Evolutionary conservation across 1,140 invertebrate genomes (phyloP).

Genomic region (Procambarus clarkii): DNA sequence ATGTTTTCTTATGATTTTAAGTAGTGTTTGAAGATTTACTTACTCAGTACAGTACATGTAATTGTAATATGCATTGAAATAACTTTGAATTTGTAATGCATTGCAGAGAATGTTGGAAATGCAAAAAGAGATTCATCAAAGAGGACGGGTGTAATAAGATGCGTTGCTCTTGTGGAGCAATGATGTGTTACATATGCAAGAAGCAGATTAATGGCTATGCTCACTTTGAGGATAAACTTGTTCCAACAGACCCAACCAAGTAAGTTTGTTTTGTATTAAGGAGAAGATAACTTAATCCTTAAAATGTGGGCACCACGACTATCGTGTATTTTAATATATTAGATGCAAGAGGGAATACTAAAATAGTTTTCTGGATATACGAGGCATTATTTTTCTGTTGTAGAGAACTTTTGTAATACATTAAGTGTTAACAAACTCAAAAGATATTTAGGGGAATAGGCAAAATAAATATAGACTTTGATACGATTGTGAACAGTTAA

Average conservation of each 20-base stretch:
- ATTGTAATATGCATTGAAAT: too few species aligned
- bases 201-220: slow-evolving; percentile 79
- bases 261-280: background rate
- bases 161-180: slow-evolving; percentile 82
- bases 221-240: slow-evolving; percentile 78
- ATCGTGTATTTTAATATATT: too few species aligned
- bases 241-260: slow-evolving; percentile 42
- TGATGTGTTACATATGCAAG: slow-evolving; percentile 84
- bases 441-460: background rate
- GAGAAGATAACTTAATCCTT: too few species aligned
- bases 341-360: too few species aligned
- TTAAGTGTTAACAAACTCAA: background rate
- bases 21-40: too few species aligned
- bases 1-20: too few species aligned
- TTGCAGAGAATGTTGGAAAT: slow-evolving; percentile 75
- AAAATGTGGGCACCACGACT: too few species aligned
- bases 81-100: background rate
- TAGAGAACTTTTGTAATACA: background rate
- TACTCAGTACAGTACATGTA: too few species aligned
- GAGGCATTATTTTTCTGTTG: background rate
- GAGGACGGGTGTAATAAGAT: slow-evolving; percentile 84
- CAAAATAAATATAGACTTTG: background rate
- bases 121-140: slow-evolving; percentile 80
- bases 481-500: too few species aligned
- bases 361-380: background rate